These are phyloP conservation scores for Anagrus nilaparvatae DNA, from an alignment of 1,140 invertebrate genomes.

Conservation along the genomic window DNA sequence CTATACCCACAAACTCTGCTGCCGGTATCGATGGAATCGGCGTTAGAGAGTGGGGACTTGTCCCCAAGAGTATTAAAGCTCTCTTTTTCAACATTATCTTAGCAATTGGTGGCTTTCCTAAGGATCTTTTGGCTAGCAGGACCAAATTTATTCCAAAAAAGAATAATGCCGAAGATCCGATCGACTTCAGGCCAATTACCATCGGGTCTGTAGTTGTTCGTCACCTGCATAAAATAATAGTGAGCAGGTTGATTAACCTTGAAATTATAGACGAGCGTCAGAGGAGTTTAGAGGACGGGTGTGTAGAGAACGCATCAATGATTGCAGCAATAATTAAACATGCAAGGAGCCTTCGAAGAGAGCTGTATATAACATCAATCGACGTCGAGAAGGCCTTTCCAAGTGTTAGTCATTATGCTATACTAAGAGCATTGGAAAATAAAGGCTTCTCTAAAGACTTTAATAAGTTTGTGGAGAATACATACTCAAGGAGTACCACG, in stretches of 20 bases:
- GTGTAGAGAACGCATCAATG: slow-evolving; percentile 9
- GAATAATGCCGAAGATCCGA: slow-evolving; percentile 14
- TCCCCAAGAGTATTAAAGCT: slow-evolving; percentile 5
- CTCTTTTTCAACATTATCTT: slow-evolving; percentile 17
- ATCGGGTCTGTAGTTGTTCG: slow-evolving; percentile 32
- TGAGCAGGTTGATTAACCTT: neutral
- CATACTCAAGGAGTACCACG: slow-evolving; percentile 11
- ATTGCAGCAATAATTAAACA: slow-evolving; percentile 10
- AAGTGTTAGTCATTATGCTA: too few relatives aligned
- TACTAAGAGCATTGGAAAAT: neutral
- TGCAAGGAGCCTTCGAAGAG: neutral
- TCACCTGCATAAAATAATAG: slow-evolving; percentile 22
- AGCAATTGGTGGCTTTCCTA: slow-evolving; percentile 1
- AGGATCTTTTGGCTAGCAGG: neutral
- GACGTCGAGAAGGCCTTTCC: slow-evolving; percentile 20
- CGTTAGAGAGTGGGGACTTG: slow-evolving; percentile 1
- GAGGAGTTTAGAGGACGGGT: slow-evolving; percentile 17
- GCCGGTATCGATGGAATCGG: slow-evolving; percentile 12
- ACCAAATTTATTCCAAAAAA: neutral
- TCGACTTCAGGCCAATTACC: slow-evolving; percentile 33
- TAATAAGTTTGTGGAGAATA: neutral
- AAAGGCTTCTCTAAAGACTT: slow-evolving; percentile 8
- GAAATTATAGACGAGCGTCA: slow-evolving; percentile 12
- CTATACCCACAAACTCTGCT: too few relatives aligned
- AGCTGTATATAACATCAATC: slow-evolving; percentile 14